These are phyloP conservation scores for Ornithoptera priamus DNA, from an alignment of 2,888 invertebrate species.

Conservation along the genomic window DNA sequence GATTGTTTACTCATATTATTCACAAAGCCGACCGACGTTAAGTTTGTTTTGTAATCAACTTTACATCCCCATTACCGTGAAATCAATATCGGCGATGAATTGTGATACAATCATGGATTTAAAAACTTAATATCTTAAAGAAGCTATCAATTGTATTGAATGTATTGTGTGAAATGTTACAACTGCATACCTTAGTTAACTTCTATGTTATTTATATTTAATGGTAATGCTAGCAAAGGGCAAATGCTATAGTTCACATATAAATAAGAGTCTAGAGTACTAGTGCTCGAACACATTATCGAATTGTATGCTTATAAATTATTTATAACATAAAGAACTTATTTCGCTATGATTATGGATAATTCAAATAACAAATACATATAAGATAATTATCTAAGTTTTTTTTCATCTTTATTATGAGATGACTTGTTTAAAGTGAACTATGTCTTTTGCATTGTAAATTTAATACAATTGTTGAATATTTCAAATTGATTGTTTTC, in stretches of 20 bases:
- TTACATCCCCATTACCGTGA: slow-evolving; percentile 8
- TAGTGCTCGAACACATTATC: too few species aligned
- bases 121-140: not conserved
- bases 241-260: too few species aligned
- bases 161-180: not conserved
- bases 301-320: too few species aligned
- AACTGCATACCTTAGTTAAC: not conserved
- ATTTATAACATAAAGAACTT: too few species aligned
- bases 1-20: slow-evolving; percentile 7
- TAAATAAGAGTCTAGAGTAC: too few species aligned
- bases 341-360: too few species aligned
- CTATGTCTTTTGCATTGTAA: not conserved
- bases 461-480: not conserved
- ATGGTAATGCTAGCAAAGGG: not conserved
- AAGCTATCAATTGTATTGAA: not conserved
- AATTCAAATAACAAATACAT: too few species aligned
- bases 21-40: slow-evolving; percentile 11
- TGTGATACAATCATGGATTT: not conserved
- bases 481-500: not conserved
- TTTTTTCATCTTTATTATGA: too few species aligned
- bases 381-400: too few species aligned
- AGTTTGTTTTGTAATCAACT: slow-evolving; percentile 1
- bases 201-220: not conserved
- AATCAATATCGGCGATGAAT: slow-evolving; percentile 2
- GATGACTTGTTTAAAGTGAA: not conserved